Evolutionary conservation across 2,113 vertebrate genomes (phyloP).

Genomic region (Pagrus major): DNA sequence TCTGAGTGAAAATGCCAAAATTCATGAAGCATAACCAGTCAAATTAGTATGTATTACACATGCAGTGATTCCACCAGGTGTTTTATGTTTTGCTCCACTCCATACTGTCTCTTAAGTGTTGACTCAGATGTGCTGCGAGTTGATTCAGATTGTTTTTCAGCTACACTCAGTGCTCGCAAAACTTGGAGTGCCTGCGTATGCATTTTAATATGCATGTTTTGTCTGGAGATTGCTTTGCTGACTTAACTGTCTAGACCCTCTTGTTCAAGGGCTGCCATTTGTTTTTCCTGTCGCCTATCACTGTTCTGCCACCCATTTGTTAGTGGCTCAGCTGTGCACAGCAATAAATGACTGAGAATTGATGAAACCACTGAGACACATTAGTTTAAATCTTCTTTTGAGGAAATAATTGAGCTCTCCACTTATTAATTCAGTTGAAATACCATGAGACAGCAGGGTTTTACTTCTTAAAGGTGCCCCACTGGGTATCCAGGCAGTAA

Average conservation of each 20-base stretch:
- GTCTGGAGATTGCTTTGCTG: conserved; percentile 27
- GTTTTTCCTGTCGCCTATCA: conserved; percentile 18
- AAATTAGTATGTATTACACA: neutral
- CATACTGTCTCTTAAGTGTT: neutral
- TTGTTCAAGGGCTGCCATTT: conserved; percentile 40
- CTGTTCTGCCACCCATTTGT: conserved; percentile 25
- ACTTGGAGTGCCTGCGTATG: neutral
- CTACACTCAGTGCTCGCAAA: neutral
- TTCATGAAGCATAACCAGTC: too few species aligned
- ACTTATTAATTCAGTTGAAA: conserved; percentile 31
- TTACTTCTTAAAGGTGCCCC: conserved; percentile 31
- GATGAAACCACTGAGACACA: conserved; percentile 38
- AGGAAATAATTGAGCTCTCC: conserved; percentile 25
- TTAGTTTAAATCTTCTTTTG: conserved; percentile 34
- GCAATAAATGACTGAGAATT: conserved; percentile 43
- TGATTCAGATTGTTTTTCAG: neutral
- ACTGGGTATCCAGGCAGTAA: conserved; percentile 36
- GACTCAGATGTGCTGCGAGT: neutral
- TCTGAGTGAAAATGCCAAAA: neutral
- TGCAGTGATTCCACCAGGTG: neutral
- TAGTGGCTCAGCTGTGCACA: conserved; percentile 24
- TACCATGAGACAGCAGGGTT: conserved; percentile 11
- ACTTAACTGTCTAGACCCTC: conserved; percentile 44
- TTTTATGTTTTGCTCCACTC: neutral
- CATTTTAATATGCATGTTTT: conserved; percentile 28